phyloP scores from a whole-genome alignment of 2,113 vertebrate species.

The Malurus cyaneus region DNA sequence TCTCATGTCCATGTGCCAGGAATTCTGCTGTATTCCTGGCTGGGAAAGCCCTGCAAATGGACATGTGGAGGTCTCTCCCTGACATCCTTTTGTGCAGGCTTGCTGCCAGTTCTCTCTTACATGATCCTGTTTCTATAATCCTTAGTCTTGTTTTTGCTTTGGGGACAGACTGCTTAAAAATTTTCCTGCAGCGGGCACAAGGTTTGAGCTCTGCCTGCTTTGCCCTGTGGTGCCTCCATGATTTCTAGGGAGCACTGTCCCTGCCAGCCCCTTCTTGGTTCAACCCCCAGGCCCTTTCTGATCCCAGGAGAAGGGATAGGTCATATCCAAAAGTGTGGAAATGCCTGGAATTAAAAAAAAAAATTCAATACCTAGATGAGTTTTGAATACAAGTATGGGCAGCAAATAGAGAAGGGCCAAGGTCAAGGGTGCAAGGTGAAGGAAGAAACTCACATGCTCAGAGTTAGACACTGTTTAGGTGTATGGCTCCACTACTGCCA shows the following conservation, averaged over 20 bases:
- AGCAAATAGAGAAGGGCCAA: background rate
- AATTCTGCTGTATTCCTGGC: background rate
- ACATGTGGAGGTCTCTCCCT: background rate
- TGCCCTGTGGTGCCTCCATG: background rate
- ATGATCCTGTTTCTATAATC: background rate
- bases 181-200: rapidly evolving
- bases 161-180: background rate
- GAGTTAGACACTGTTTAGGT: background rate
- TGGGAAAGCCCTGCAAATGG: background rate
- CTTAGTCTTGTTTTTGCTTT: background rate
- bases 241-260: background rate
- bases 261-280: background rate
- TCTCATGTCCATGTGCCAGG: background rate
- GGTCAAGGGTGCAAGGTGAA: background rate
- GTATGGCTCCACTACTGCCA: background rate
- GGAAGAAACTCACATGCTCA: background rate
- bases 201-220: rapidly evolving
- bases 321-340: background rate
- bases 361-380: background rate
- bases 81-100: background rate
- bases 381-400: background rate
- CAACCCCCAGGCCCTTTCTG: background rate
- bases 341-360: rapidly evolving
- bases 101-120: background rate
- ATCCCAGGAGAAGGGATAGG: background rate